These are phyloP conservation scores for Elmis aenea DNA, from an alignment of 2,888 invertebrate genomes.

Conservation along the genomic window DNA sequence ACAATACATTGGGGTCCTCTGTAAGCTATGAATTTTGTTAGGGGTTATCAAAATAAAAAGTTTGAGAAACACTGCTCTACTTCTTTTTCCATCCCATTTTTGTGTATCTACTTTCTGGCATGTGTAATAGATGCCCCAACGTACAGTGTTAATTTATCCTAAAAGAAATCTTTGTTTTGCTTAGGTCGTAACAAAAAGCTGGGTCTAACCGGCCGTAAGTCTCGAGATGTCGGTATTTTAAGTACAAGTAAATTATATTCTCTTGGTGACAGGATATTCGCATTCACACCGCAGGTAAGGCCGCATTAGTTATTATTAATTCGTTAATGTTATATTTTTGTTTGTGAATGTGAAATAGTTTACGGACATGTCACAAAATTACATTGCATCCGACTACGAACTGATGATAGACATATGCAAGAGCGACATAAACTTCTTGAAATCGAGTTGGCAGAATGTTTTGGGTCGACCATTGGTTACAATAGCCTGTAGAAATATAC, in stretches of 20 bases:
- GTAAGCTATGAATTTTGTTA: too few species aligned
- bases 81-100: too few species aligned
- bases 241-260: conserved; percentile 98
- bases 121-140: too few species aligned
- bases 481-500: conserved; percentile 80
- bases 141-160: too few species aligned
- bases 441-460: conserved; percentile 97
- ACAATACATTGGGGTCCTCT: too few species aligned
- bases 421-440: conserved; percentile 95
- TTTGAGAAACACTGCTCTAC: too few species aligned
- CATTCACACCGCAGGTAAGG: conserved; percentile 96
- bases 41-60: too few species aligned
- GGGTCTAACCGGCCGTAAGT: conserved; percentile 89
- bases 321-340: conserved; percentile 13
- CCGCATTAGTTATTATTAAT: conserved; percentile 11
- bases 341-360: conserved; percentile 59
- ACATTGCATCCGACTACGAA: conserved; percentile 97
- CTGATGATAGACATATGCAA: conserved; percentile 97
- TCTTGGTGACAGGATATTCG: conserved; percentile 91
- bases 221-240: conserved; percentile 92
- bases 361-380: conserved; percentile 96
- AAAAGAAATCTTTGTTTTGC: too few species aligned
- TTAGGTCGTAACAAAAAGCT: conserved; percentile 90
- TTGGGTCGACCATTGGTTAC: conserved; percentile 94
- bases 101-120: too few species aligned